Evolutionary conservation across 1,140 invertebrate genomes (phyloP), one percentile per base, ranked within the genome.

Genomic region (Drosophila mauritiana): DNA sequence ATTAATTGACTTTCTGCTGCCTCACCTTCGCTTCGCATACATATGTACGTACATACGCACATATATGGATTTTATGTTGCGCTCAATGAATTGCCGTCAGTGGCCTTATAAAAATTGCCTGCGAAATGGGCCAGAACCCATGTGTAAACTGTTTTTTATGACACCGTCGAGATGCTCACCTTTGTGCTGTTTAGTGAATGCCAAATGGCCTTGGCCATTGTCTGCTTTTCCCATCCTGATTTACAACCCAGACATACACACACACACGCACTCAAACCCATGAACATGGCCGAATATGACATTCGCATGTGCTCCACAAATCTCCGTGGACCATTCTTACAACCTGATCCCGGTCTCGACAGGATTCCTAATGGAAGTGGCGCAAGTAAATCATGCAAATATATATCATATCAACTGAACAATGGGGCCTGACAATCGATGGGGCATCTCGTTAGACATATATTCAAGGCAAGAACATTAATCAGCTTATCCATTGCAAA

Each of bases 61-160:
- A 45, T 36, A 22, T 63, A 61, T 43, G 58, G 43, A 49, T 62
- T 74, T 54, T 43, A 58, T 48, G 37, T 34, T 17, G 13, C 17
- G 48, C 58, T 48, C 15, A 76, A 65, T 65, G 73, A 78, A 86
- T 78, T 74, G 73, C 78, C 68, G 73, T 73, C 82, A 67, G 56
- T 86, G 82, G 73, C 78, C 78, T 69, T 80, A 85, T 85, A 80
- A 85, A 63, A 85, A 77, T 75, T 61, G 56, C 53, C 55, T 78
- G 37, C 68, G 70, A 88, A 86, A 82, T 63, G 78, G 63, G 64
- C 73, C 74, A 48, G 73, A 78, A 56, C 48, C 62, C 73, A 73
- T 49, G 62, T 74, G 69, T 59, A 70, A 69, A 82, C 75, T 76
- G 68, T 58, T 77, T 88, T 89, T 89, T 89, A 89, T 79, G 84